These are phyloP conservation scores for Magallana angulata DNA, from an alignment of 1,140 invertebrate genomes.

Conservation along the genomic window DNA sequence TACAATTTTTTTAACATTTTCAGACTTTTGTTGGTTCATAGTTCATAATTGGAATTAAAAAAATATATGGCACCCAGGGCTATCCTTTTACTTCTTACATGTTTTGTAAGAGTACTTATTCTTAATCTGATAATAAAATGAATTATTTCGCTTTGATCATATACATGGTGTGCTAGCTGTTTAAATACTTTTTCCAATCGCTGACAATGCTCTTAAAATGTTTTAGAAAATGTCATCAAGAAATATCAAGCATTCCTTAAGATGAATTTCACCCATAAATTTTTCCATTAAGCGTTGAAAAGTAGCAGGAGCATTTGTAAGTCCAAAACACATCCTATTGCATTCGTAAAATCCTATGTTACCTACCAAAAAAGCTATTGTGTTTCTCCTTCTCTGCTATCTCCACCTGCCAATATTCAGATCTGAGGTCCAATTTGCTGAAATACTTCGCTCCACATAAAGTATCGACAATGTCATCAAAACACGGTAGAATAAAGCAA, in stretches of 20 bases:
- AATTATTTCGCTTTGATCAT: no score
- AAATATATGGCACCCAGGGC: no score
- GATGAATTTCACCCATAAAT: slow-evolving; percentile 45
- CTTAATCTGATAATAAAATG: no score
- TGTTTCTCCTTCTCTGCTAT: slow-evolving; percentile 12
- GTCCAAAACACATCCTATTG: slow-evolving; percentile 40
- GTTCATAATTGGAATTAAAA: no score
- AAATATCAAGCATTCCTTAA: slow-evolving; percentile 47
- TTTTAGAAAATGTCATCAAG: slow-evolving; percentile 39
- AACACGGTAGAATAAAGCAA: not conserved
- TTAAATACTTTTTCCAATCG: slow-evolving; percentile 44
- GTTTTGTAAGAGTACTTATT: no score
- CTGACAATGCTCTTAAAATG: slow-evolving; percentile 41
- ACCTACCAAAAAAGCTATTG: slow-evolving; percentile 39
- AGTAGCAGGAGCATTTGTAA: slow-evolving; percentile 46
- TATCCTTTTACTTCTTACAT: no score
- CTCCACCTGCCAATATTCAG: slow-evolving; percentile 46
- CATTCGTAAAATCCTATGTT: slow-evolving; percentile 45
- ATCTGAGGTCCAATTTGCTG: slow-evolving; percentile 28
- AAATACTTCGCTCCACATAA: slow-evolving; percentile 16
- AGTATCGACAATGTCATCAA: slow-evolving; percentile 32
- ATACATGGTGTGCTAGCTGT: slow-evolving; percentile 1
- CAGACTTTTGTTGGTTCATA: no score
- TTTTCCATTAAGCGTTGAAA: slow-evolving; percentile 44
- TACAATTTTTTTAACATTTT: no score